Evolutionary conservation across 2,888 invertebrate species (phyloP).

Genomic region (Aplocera efformata): DNA sequence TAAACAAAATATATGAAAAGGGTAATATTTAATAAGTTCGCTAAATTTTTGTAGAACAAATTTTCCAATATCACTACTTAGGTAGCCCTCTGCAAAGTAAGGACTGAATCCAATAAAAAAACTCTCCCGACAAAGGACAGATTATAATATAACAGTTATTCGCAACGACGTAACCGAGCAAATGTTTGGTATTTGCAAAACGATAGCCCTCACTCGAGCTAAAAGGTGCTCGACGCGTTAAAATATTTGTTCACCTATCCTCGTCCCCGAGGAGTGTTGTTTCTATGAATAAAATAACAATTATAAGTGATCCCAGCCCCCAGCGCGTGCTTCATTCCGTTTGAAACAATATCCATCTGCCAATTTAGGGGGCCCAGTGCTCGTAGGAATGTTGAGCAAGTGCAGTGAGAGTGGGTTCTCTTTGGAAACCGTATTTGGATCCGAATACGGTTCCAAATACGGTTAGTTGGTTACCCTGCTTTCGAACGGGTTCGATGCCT

Average conservation of each 20-base stretch:
- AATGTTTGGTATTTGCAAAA: slow-evolving; percentile 2
- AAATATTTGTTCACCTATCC: slow-evolving; percentile 76
- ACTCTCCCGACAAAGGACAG: too few relatives aligned
- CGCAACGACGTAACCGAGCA: too few relatives aligned
- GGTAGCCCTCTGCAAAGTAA: slow-evolving; percentile 11
- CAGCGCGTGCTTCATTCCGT: slow-evolving; percentile 75
- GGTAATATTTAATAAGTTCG: too few relatives aligned
- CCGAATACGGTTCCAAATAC: too few relatives aligned
- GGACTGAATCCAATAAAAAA: too few relatives aligned
- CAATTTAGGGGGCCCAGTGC: slow-evolving; percentile 58
- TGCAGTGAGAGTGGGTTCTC: neutral
- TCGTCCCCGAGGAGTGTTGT: slow-evolving; percentile 66
- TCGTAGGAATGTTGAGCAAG: neutral
- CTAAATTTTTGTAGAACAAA: too few relatives aligned
- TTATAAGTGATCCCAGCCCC: slow-evolving; percentile 76
- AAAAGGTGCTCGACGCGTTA: slow-evolving; percentile 70
- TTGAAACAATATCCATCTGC: slow-evolving; percentile 79
- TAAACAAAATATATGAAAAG: too few relatives aligned
- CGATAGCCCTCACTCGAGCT: slow-evolving; percentile 40
- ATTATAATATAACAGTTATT: too few relatives aligned
- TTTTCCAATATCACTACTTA: too few relatives aligned
- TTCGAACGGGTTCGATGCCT: too few relatives aligned
- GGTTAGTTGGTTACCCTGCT: too few relatives aligned
- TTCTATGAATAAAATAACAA: slow-evolving; percentile 82
- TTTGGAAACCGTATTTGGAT: too few relatives aligned